Evolutionary conservation across 1,140 invertebrate genomes (phyloP), one percentile per base, ranked within the genome.

Genomic region (Cydia pomonella): DNA sequence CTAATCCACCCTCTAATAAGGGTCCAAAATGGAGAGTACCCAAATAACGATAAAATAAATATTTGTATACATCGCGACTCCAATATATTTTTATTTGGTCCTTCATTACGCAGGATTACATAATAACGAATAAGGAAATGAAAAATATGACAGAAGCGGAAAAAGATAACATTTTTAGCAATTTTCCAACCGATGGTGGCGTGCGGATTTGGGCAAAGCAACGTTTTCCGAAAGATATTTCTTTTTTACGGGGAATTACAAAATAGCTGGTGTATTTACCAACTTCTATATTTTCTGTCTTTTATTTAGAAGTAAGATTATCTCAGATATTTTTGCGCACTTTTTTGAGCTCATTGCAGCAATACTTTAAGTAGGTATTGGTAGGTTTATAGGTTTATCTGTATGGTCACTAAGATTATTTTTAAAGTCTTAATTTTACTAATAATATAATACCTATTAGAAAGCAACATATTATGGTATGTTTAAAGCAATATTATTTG

Each of bases 31-130:
- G 50, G 3, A 53, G 12, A 50, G 5, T n/a, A 59, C 6, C 53
- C 21, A 12, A 59, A 59, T 59, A 59, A 23, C 50, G 41, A 44
- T 44, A 44, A 18, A n/a, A 50, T 50, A 12, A 59, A 59, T 59
- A 59, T 5, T 23, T 59, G 23, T 59, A 12, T 59, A 23, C n/a
- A 59, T 59, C 53, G 21, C 18, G 21, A 59, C 53, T 23, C 9
- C n/a, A 23, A 59, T 21, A 59, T 59, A 59, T 59, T 59, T 53
- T 23, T 23, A 59, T 59, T 21, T 23, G 23, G 53, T 23, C 18
- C 10, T 59, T 59, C 53, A 59, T 59, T 59, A 59, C 53, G 9
- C 21, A 12, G 53, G 53, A 59, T 59, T 59, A 59, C 53, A 59
- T 23, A 18, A 53, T 53, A 59, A 59, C 53, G 9, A 59, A 59